Evolutionary conservation across 37 sponge, comb jelly and placozoan genomes (phyloP), one percentile per base, ranked within the genome.

Genomic region (Halisarca cf. caerulea): DNA sequence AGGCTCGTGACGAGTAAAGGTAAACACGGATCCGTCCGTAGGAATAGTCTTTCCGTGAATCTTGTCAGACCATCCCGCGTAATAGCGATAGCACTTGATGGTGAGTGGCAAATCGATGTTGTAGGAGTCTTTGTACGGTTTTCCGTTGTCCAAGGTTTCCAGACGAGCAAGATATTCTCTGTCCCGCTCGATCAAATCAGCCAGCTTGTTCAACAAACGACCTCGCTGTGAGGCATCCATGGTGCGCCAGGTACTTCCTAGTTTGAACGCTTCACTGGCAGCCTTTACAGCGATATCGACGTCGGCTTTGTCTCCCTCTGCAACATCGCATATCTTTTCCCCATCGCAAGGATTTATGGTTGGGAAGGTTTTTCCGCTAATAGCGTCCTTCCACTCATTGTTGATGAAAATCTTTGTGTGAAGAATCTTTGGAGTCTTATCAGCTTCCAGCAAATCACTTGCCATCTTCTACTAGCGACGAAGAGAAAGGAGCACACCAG

Each of bases 41-140:
- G 99, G 99, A 34, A 98, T 98, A 25, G 97, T 96, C 83, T 96
- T 98, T 9, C 99, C 99, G 51, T 95, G 96, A 41, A 98, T 96
- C 84, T 98, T 98, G 81, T 98, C 99, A 1, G 93, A 84, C 96
- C 96, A 98, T 20, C 99, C 99, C 38, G 99, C 97, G 80, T 88
- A 98, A 82, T 98, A 98, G 45, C 97, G 84, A 59, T 93, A 90
- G 66, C 86, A 83, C 38, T 91, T 92, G 34, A 92, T 89, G 6
- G 80, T 70, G 24, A 89, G 80, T 25, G 78, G 33, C 38, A 94
- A 23, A 61, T 98, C 99, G 40, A 62, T 69, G 77, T 58, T 27
- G 36, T 39, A 79, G 8, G 99, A 59, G 32, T 91, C 92, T 9
- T 44, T 61, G 84, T 79, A 89, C 28, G 97, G 96, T 78, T 98